These are phyloP conservation scores for Zoanthus sociatus DNA, from an alignment of 92 coral and sea anemone genomes.

Conservation along the genomic window DNA sequence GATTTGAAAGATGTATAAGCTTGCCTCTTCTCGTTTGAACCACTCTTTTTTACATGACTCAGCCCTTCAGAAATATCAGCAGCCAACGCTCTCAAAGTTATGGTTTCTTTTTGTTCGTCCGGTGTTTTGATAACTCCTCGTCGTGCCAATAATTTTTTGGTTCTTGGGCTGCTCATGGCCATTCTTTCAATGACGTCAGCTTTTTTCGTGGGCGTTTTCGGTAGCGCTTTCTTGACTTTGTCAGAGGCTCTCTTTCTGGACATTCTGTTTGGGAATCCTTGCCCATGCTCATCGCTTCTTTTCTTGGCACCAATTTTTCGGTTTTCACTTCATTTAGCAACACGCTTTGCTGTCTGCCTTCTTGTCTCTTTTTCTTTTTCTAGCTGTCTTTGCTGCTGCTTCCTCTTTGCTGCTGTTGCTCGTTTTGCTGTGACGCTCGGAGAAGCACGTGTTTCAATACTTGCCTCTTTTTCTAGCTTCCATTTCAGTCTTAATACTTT, in stretches of 20 bases:
- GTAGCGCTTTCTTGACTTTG: not conserved
- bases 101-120: not conserved
- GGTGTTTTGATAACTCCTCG: not conserved
- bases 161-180: constrained; percentile 4
- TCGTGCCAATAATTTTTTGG: not conserved
- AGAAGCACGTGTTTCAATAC: not conserved
- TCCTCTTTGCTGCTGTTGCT: constrained; percentile 7
- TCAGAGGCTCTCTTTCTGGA: too few species aligned
- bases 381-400: not conserved
- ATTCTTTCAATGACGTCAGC: not conserved
- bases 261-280: too few species aligned
- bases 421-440: not conserved
- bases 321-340: constrained; percentile 1
- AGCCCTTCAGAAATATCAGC: constrained; percentile 3
- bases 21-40: not conserved
- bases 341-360: constrained; percentile 20
- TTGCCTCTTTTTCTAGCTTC: too few species aligned
- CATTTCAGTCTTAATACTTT: not conserved
- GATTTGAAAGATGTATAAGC: constrained; percentile 3
- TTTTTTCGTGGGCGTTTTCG: not conserved
- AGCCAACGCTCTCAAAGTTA: not conserved
- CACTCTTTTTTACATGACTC: not conserved
- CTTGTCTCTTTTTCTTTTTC: not conserved
- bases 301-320: not conserved
- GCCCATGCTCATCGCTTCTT: not conserved